Conservation (phyloP, 2,797 vertebrate genomes). For the Sebastes dallii region DNA sequence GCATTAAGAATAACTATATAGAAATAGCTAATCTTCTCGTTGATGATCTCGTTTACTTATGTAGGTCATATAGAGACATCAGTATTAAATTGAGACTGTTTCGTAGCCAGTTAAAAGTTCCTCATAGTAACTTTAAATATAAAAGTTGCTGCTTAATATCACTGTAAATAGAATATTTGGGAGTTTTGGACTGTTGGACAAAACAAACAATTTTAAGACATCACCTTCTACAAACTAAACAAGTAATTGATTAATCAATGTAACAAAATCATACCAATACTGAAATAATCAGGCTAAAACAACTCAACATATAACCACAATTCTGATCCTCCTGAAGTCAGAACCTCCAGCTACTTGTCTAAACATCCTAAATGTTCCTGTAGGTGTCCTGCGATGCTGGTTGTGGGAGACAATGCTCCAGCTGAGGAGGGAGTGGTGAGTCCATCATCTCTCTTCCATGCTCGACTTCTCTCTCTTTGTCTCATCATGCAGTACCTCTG, state of each 20-base stretch:
- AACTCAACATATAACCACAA: no score
- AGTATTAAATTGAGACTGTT: neutral
- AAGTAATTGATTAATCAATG: neutral
- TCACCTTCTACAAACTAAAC: neutral
- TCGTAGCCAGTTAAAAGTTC: neutral
- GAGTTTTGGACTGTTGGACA: neutral
- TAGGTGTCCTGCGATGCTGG: constrained; percentile 96
- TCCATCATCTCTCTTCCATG: constrained; percentile 15
- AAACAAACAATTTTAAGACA: neutral
- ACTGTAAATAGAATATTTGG: neutral
- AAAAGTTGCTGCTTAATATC: neutral
- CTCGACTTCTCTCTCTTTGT: neutral
- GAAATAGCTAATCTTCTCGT: neutral
- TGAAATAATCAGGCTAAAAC: neutral
- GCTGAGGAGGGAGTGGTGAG: constrained; percentile 98
- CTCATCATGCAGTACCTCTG: neutral
- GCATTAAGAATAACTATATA: no score
- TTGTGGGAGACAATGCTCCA: constrained; percentile 94
- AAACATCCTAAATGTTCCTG: neutral
- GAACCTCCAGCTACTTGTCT: neutral
- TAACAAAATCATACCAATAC: neutral
- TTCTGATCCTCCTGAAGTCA: neutral
- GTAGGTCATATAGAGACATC: neutral
- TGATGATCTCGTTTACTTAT: neutral
- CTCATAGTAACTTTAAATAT: neutral